phyloP scores from a whole-genome alignment of 1,140 invertebrate species.

The Camponotus floridanus region DNA sequence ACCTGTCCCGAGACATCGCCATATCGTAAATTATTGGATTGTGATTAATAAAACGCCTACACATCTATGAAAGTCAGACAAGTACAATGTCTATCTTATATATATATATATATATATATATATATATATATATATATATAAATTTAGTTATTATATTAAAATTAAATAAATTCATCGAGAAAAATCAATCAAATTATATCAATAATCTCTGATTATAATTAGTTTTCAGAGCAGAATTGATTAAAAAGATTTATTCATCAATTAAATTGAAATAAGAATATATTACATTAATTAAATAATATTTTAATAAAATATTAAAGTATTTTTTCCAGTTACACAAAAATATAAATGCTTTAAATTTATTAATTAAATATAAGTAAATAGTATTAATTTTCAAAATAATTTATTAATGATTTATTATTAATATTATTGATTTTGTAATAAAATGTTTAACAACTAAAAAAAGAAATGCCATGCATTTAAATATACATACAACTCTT shows the following conservation, averaged over 20 bases:
- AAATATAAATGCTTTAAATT: neutral
- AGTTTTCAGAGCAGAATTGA: neutral
- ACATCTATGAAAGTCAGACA: constrained; percentile 39
- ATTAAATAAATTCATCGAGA: neutral
- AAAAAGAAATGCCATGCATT: neutral
- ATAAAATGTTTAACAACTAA: constrained; percentile 10
- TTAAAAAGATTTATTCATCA: neutral
- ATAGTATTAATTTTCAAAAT: neutral
- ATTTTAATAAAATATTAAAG: too few relatives aligned
- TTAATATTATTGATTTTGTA: neutral
- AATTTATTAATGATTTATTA: neutral
- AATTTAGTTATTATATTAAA: constrained; percentile 18
- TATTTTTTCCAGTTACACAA: neutral
- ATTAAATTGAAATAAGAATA: neutral
- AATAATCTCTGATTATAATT: neutral
- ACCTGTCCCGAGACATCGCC: constrained; percentile 41
- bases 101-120: neutral
- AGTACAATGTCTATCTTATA: neutral
- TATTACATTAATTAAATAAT: neutral
- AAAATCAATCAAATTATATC: neutral
- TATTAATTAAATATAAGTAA: neutral
- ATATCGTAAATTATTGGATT: constrained; percentile 54
- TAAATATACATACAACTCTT: neutral
- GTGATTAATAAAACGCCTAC: constrained; percentile 52
- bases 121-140: too few relatives aligned